Base-by-base conservation (phyloP, 2,888 invertebrate genomes). In the Caprella mutica region DNA sequence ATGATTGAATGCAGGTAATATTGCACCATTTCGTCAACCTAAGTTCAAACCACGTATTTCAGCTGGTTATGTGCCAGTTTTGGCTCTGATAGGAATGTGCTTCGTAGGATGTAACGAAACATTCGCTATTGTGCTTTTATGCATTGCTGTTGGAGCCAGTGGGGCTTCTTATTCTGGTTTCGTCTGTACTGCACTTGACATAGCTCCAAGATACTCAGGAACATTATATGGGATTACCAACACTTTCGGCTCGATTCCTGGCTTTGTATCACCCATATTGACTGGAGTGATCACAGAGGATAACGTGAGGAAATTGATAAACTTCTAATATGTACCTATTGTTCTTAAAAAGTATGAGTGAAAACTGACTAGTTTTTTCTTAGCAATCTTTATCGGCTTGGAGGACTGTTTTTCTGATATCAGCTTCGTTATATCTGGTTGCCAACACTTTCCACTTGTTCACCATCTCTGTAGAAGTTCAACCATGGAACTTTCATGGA, bases 391-490 rank as follows among this genome's bases (percentile, higher is more conserved):
- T 84, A 21, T 80, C 81, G 0, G 81, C 83, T 66, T 85, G 84
- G 84, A 77, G 82, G 24, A 78, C 81, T 66, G 86, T 87, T 21
- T 88, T 88, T 72, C 85, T 86, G 75, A 73, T 87, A 67, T 85
- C 85, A 0, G 86, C 86, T 0, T 82, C 80, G 0, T 79, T 87
- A 54, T 86, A 84, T 69, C 80, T 86, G 48, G 80, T 78, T 12
- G 78, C 82, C 0, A 86, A 86, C 73, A 77, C 84, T 35, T 82
- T 87, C 70, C 87, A 86, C 70, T 73, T 87, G 59, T 76, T 84
- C 66, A 86, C 86, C 70, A 84, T 85, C 2, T 85, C 85, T 66
- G 84, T 86, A 0, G 80, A 81, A 39, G 86, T 86, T 71, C 84
- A 86, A 66, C 72, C 77, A 3, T 83, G 83, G 83, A 67, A 66